Conservation (phyloP, 1,140 invertebrate genomes). For the Gerris buenoi region DNA sequence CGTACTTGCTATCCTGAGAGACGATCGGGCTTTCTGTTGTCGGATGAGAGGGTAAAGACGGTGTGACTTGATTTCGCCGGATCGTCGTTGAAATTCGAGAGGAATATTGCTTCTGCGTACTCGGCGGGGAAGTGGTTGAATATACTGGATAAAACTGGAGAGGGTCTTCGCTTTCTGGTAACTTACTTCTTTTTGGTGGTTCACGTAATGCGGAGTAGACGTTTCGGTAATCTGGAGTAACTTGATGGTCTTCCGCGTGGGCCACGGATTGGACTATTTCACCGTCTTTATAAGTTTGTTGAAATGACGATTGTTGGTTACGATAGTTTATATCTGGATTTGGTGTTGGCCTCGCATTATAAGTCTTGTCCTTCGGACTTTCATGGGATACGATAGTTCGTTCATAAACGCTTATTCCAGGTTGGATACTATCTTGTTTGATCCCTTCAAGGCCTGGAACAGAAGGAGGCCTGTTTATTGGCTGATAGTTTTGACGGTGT, state of each 20-base stretch:
- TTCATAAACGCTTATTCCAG: neutral
- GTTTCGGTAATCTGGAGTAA: constrained; percentile 10
- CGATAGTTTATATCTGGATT: neutral
- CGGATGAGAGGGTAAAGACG: neutral
- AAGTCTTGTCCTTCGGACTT: neutral
- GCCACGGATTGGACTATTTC: constrained; percentile 20
- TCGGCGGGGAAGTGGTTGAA: neutral
- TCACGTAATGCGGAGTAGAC: neutral
- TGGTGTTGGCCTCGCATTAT: too few relatives aligned
- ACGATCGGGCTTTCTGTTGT: constrained; percentile 5
- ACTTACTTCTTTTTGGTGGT: constrained; percentile 3
- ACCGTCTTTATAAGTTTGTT: constrained; percentile 3
- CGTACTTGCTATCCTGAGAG: neutral
- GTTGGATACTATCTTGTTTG: neutral
- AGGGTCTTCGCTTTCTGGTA: neutral
- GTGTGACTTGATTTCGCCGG: neutral
- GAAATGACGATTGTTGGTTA: neutral
- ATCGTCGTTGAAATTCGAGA: neutral
- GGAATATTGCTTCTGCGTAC: neutral
- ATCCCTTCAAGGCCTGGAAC: neutral
- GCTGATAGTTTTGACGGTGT: too few relatives aligned
- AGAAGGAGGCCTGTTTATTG: neutral
- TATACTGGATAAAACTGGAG: neutral
- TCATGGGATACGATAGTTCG: neutral
- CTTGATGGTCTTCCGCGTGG: constrained; percentile 17